Percentiles rank a stretch among this genome's conserved stretches.
Evolutionary conservation across 2,888 invertebrate genomes (phyloP).

Genomic region (Eupithecia dodoneata): DNA sequence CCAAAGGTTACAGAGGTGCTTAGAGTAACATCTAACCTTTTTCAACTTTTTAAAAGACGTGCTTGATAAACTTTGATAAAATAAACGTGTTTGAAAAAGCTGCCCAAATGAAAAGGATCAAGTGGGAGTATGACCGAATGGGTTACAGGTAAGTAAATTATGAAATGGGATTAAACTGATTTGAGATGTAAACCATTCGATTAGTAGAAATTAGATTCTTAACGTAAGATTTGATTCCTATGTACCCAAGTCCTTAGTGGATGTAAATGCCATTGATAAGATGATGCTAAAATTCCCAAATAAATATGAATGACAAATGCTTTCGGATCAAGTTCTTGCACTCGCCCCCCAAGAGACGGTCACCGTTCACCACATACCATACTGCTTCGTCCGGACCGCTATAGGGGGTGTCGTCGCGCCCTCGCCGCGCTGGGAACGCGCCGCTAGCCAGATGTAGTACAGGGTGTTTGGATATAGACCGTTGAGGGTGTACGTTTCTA

Average conservation of each 20-base stretch:
- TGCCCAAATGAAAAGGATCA: not conserved
- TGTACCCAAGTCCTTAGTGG: too few species aligned
- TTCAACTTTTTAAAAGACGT: not conserved
- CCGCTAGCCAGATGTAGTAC: constrained; percentile 98
- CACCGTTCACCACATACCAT: constrained; percentile 90
- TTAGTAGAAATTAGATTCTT: not conserved
- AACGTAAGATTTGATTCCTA: not conserved
- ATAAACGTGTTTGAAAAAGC: not conserved
- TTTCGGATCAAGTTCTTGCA: constrained; percentile 32
- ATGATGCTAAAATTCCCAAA: not conserved
- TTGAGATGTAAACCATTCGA: not conserved
- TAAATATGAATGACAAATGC: constrained; percentile 5
- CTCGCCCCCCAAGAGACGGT: constrained; percentile 15
- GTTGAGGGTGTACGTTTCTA: constrained; percentile 93
- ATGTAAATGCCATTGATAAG: not conserved
- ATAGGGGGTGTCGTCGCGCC: constrained; percentile 98
- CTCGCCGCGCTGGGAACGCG: constrained; percentile 95
- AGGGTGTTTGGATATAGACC: constrained; percentile 97
- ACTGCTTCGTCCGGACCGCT: constrained; percentile 97
- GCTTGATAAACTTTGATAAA: not conserved
- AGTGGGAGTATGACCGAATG: not conserved
- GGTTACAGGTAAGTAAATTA: not conserved
- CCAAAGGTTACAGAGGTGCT: not conserved
- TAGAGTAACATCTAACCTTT: not conserved
- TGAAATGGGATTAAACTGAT: not conserved